Evolutionary conservation across 2,888 invertebrate species (phyloP), one percentile per base, ranked within the genome.

Genomic region (Drosophila pseudotakahashii): DNA sequence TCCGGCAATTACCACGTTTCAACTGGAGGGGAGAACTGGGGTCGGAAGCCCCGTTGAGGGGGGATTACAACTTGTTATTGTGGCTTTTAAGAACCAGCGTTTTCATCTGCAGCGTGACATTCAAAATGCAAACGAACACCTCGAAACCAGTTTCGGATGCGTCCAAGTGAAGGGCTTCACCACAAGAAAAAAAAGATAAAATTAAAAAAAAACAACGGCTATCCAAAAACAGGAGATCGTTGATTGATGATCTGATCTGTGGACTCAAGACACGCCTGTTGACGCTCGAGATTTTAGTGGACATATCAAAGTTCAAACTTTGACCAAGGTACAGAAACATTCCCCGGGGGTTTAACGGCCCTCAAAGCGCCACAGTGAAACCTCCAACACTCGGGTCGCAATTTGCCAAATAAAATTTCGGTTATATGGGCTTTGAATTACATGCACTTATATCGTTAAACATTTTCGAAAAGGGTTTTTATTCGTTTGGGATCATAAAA

Each of bases 121-220:
- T 77, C 77, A 58, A 79, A 77, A 68, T 79, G 78, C 78, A 79
- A 70, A 66, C 66, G 59, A 54, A 34, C 45, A 6, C 42, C 42
- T 5, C 62, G 36, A 66, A 66, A 66, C 66, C 66, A 54, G 66
- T 47, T 66, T 66, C 54, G 16, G 66, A 66, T 66, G 66, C 66
- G 73, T 75, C 75, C 69, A 64, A 75, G 81, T 75, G 75, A 78
- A 80, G 78, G 78, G 78, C 47, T 48, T 16, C 30, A 16, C 23
- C 23, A 19, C 50, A 10, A n/a, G 14, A 51, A 19, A 48, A 36
- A 19, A 41, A 13, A 23, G 1, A 26, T 6, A 10, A 32, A 26
- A 37, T 11, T 10, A 37, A 13, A 9, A 10, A 10, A 47, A 62
- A 26, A 42, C 11, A 42, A 7, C 9, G n/a, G 34, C 26, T n/a